A percentile compares a stretch with the other conserved stretches of the same genome.
These are phyloP conservation scores for Threskiornis aethiopicus DNA, from an alignment of 2,797 vertebrate species.

Conservation along the genomic window DNA sequence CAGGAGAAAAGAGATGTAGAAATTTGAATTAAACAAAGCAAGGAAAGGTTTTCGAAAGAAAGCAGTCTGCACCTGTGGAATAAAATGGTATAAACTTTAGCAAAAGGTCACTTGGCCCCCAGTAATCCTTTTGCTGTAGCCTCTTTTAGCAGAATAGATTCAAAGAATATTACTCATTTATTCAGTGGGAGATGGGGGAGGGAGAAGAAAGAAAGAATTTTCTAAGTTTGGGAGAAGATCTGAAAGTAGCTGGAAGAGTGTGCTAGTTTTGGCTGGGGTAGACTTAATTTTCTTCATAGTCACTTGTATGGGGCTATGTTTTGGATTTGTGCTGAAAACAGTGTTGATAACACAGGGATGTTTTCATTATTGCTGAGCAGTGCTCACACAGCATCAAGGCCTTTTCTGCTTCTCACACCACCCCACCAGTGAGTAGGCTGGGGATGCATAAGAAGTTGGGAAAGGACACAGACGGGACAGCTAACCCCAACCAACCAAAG, in stretches of 20 bases:
- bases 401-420: no score
- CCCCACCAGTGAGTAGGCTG: no score
- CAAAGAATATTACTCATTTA: background rate
- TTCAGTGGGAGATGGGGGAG: accelerated
- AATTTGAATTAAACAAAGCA: background rate
- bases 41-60: background rate
- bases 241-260: background rate
- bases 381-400: no score
- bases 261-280: background rate
- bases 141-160: background rate
- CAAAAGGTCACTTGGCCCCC: background rate
- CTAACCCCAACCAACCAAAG: no score
- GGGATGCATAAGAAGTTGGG: no score
- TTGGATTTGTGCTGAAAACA: background rate
- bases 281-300: background rate
- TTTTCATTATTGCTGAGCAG: no score
- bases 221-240: background rate
- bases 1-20: background rate
- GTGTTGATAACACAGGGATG: no score
- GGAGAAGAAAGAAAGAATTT: background rate
- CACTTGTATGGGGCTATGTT: background rate
- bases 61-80: background rate
- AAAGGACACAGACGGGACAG: no score
- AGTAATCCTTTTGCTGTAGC: background rate
- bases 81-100: background rate